phyloP scores from a whole-genome alignment of 2,888 invertebrate species.

The Campoplex capitator region DNA sequence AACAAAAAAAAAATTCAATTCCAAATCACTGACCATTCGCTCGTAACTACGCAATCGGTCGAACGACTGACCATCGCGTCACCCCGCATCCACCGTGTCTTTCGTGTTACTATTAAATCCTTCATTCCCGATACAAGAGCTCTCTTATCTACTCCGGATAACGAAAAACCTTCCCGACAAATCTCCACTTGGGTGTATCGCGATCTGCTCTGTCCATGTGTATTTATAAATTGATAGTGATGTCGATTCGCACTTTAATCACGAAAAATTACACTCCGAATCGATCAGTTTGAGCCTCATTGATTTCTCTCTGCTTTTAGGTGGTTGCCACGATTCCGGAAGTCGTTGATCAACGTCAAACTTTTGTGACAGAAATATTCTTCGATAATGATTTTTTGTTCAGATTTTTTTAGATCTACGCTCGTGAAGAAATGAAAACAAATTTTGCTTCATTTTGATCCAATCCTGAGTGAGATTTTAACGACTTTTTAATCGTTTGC shows the following conservation, averaged over 20 bases:
- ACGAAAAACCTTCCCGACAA: conserved; percentile 27
- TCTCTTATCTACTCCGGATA: conserved; percentile 64
- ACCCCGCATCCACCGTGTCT: not conserved
- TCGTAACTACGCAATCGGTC: conserved; percentile 46
- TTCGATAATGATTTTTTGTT: not conserved
- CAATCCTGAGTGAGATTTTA: not conserved
- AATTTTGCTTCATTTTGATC: not conserved
- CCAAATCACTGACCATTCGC: not conserved
- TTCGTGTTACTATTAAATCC: conserved; percentile 43
- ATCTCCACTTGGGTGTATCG: not conserved
- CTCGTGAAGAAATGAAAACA: not conserved
- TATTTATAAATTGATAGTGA: not conserved
- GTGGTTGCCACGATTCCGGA: not conserved
- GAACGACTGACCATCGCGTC: conserved; percentile 58
- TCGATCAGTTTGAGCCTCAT: not conserved
- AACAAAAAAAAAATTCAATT: not conserved
- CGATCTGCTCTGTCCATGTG: not conserved
- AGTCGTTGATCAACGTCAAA: not conserved
- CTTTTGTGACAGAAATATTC: not conserved
- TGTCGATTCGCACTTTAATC: not conserved
- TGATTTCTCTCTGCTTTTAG: not conserved
- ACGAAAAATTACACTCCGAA: not conserved
- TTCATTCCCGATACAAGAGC: conserved; percentile 41
- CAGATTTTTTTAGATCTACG: not conserved
- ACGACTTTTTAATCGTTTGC: not conserved